Evolutionary conservation across 2,113 vertebrate genomes (phyloP), one percentile per base, ranked within the genome.

Genomic region (Oryzias javanicus): DNA sequence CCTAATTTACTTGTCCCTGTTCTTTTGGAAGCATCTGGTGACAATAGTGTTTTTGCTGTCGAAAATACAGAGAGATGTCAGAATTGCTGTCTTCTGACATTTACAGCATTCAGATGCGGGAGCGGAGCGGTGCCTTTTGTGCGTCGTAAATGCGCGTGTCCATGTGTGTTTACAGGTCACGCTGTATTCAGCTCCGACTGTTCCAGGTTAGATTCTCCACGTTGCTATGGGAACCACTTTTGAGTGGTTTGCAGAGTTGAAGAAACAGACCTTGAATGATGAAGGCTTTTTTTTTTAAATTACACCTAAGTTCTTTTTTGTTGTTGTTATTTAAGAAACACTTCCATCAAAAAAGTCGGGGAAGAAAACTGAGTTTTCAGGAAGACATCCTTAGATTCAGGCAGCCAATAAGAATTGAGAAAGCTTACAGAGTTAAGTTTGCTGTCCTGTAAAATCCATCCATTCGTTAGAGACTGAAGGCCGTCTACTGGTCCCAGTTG

Each of bases 201-300:
- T 80, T 74, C 62, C 66, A 74, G 79, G 77, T 82, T 77, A 70
- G 66, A 42, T 71, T 80, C 64, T 55, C 25, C 35, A 8, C 3
- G 75, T 89, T 88, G 74, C 80, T 60, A 68, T 67, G 81, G 89
- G 51, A 87, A 88, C 87, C 79, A 15, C 44, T 78, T 79, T 67
- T 70, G 67, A 83, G 80, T 72, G 74, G 74, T 86, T 73, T 81
- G 40, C 68, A 67, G 75, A 74, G 76, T 77, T 79, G 83, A 67
- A 72, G 71, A 72, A 73, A 67, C 46, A 64, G 72, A 65, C 64
- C 50, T 62, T 10, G 51, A 76, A 72, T 2, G 60, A 53, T 49
- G 19, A 61, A 66, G 56, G 64, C 45, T 47, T 63, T 79, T 82
- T 48, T 47, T 63, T 79, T 82, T 61, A 52, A 53, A 72, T 70